A percentile compares a stretch with the other conserved stretches of the same genome.
phyloP scores from a whole-genome alignment of 2,797 vertebrate genomes.

The Schizothorax lantsangensis region DNA sequence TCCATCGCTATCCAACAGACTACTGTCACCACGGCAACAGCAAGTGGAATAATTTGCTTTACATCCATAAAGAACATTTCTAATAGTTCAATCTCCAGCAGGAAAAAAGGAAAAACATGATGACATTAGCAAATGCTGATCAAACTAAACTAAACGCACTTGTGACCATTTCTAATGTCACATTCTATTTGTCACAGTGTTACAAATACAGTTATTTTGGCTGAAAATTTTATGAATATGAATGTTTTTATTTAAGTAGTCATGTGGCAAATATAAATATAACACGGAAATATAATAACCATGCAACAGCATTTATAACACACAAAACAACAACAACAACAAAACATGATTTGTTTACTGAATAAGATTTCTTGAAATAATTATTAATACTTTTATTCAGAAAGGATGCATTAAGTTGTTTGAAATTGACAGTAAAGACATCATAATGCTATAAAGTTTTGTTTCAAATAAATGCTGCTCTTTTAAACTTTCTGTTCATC shows the following conservation, averaged over 20 bases:
- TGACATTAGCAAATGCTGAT: constrained; percentile 13
- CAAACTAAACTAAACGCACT: constrained; percentile 6
- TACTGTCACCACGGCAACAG: constrained; percentile 48
- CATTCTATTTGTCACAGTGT: background rate
- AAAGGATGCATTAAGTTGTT: background rate
- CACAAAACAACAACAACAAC: no score
- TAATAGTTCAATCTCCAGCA: constrained; percentile 17
- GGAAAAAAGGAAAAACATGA: constrained; percentile 2
- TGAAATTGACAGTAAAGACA: background rate
- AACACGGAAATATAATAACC: background rate
- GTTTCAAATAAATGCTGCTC: no score
- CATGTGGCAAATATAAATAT: no score
- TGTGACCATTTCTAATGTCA: background rate
- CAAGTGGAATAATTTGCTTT: constrained; percentile 33
- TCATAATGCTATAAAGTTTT: no score
- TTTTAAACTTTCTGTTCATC: no score
- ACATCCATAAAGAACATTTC: constrained; percentile 18
- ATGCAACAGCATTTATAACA: no score
- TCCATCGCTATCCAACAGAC: constrained; percentile 21
- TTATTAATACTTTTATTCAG: no score
- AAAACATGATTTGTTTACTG: no score
- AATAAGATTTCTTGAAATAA: no score
- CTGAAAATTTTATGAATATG: background rate
- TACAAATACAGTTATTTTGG: background rate
- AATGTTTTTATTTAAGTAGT: background rate